Base-by-base conservation (phyloP, 1,140 invertebrate species). In the Cydia amplana region DNA sequence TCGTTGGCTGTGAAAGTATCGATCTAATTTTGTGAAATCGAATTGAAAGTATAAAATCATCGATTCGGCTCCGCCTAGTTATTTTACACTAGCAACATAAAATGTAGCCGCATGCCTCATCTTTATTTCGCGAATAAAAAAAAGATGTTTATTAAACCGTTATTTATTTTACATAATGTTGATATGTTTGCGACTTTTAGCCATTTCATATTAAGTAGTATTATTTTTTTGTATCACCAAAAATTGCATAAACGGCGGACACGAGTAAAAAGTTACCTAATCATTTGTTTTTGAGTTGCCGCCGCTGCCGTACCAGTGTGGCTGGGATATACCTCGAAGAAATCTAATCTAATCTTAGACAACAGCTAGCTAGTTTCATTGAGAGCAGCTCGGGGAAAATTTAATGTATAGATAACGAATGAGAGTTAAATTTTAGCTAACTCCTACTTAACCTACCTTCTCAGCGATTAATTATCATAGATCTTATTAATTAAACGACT, bases 301-400 rank as follows among this genome's bases (percentile, higher is more conserved):
- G 65, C 65, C 65, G 32, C 18, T 12, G 32, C 36, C 65, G 65
- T 70, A 40, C 65, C 65, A 70, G 25, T n/a, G 65, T 36, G 65
- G 32, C 65, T 70, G 65, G 32, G 65, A 70, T 32, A 70, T 70
- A 40, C 16, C 18, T 64, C 28, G 28, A 32, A 9, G n/a, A 70
- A 70, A 70, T 40, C 65, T 70, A 70, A 70, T 70, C 65, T 70
- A 70, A 70, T 70, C 36, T 70, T 70, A 70, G 65, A 70, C 65
- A 70, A 70, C 65, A 70, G 65, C 65, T 40, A 67, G 64, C 28
- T 67, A 36, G 65, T 9, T 43, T 60, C 20, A 60, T 70, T 70
- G 4, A 14, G 64, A 67, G 64, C 25, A 32, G 36, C 65, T 70
- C 32, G 32, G 65, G 16, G 36, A 70, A 36, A 70, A n/a, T 70